Percentiles rank a stretch among this genome's conserved stretches.
These are phyloP conservation scores for Conus betulinus DNA, from an alignment of 1,140 invertebrate species.

Conservation along the genomic window DNA sequence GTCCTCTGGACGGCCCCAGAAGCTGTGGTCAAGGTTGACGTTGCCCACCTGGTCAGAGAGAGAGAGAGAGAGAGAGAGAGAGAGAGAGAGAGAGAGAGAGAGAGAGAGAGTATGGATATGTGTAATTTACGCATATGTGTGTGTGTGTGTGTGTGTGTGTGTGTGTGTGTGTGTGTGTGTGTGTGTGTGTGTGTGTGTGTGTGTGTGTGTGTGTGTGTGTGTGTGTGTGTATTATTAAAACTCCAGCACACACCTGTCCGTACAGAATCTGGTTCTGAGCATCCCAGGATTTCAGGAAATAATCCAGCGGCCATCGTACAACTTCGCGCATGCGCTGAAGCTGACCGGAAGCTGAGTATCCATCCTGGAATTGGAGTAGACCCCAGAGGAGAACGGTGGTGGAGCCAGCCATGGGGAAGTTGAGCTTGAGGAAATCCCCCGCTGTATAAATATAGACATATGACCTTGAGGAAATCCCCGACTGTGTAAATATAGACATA, in stretches of 20 bases:
- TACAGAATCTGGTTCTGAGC: conserved; percentile 33
- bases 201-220: too few relatives aligned
- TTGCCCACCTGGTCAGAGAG: conserved; percentile 68
- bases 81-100: too few relatives aligned
- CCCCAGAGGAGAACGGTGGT: conserved; percentile 81
- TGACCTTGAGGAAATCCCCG: conserved; percentile 82
- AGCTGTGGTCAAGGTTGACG: conserved; percentile 58
- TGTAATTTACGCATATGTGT: too few relatives aligned
- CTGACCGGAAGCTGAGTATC: conserved; percentile 75
- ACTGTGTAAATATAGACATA: conserved; percentile 72
- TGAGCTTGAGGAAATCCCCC: conserved; percentile 82
- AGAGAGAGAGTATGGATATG: too few relatives aligned
- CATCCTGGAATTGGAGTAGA: conserved; percentile 77
- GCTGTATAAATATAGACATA: conserved; percentile 72
- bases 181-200: too few relatives aligned
- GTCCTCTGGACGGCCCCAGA: conserved; percentile 64
- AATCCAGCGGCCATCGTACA: conserved; percentile 79
- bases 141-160: too few relatives aligned
- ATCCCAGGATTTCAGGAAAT: conserved; percentile 78
- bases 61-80: too few relatives aligned
- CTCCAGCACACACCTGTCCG: conserved; percentile 46
- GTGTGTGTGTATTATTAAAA: too few relatives aligned
- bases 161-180: too few relatives aligned
- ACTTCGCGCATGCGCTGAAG: conserved; percentile 71
- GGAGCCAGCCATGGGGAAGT: conserved; percentile 80